Base-by-base conservation (phyloP, 2,113 vertebrate genomes). In the Neofelis nebulosa region DNA sequence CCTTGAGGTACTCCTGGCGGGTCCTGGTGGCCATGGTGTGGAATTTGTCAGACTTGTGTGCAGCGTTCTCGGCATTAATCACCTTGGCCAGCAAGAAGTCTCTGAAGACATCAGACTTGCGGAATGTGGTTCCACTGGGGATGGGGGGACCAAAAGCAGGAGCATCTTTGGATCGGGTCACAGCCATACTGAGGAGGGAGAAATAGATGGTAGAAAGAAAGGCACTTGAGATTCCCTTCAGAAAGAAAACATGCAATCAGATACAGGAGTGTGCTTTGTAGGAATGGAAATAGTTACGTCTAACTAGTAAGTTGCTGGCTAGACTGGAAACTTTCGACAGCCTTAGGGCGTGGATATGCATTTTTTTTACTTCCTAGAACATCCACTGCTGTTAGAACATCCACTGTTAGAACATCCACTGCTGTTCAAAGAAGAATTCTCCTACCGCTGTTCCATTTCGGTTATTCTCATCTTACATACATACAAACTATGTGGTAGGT, bases 131-230 rank as follows among this genome's bases (percentile, higher is more conserved):
- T 8, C 99, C 98, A 3, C 87, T 99, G 0, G 99, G 99, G 80
- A 99, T 99, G 7, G 99, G 99, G 0, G 99, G 99, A 0, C 99
- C 99, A 1, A 99, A 99, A 1, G 99, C 99, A 0, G 99, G 99
- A 4, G 99, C 99, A 0, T 99, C 99, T 98, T 99, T 99, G 99
- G 99, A 99, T 78, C 99, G 99, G 1, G 99, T 99, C 97, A 99
- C 99, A 2, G 99, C 99, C 96, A 99, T 99, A 23, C 99, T 99
- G 96, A 61, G 13, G 48, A 93, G n/a, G 76, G 12, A 97, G 83
- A 96, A n/a, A 82, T 41, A 97, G 93, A 92, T 7, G 52, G 31
- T 18, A 23, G 63, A 25, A 68, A 36, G 36, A 52, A 8, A 85
- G 81, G 4, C 4, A 82, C 12, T 33, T n/a, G 48, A 48, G 65